phyloP scores from a whole-genome alignment of 2,113 vertebrate genomes.

The Lepus americanus region DNA sequence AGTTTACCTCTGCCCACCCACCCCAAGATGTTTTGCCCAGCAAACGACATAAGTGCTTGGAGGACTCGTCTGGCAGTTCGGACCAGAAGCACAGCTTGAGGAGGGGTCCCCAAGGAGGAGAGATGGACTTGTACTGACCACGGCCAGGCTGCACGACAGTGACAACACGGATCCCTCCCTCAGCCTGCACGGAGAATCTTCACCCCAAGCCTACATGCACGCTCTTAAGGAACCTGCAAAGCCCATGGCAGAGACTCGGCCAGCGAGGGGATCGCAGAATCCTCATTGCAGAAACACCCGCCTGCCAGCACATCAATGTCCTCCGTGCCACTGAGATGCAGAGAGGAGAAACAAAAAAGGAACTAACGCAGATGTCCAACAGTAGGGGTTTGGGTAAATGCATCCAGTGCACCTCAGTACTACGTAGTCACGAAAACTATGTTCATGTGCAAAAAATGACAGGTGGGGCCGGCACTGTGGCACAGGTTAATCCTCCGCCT shows the following conservation, averaged over 20 bases:
- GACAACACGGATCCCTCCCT: neutral
- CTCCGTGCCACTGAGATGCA: neutral
- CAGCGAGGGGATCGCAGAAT: too few relatives aligned
- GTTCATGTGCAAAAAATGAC: neutral
- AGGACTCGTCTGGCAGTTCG: neutral
- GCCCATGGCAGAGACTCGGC: accelerated
- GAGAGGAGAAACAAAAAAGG: neutral
- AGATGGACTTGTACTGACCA: neutral
- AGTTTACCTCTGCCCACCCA: neutral
- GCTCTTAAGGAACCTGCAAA: neutral
- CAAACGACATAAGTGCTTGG: neutral
- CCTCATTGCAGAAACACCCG: neutral
- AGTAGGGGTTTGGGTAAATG: neutral
- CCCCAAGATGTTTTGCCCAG: neutral
- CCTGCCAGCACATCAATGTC: neutral
- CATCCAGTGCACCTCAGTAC: neutral
- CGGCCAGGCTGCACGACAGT: neutral
- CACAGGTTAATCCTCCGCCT: too few relatives aligned
- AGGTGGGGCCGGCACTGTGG: neutral
- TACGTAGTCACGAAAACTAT: neutral
- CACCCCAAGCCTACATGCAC: accelerated
- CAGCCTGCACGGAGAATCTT: neutral
- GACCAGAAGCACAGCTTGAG: neutral
- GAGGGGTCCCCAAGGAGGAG: neutral
- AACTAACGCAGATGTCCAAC: neutral